Evolutionary conservation across 2,888 invertebrate genomes (phyloP), one percentile per base, ranked within the genome.

Genomic region (Zeuzera pyrina): DNA sequence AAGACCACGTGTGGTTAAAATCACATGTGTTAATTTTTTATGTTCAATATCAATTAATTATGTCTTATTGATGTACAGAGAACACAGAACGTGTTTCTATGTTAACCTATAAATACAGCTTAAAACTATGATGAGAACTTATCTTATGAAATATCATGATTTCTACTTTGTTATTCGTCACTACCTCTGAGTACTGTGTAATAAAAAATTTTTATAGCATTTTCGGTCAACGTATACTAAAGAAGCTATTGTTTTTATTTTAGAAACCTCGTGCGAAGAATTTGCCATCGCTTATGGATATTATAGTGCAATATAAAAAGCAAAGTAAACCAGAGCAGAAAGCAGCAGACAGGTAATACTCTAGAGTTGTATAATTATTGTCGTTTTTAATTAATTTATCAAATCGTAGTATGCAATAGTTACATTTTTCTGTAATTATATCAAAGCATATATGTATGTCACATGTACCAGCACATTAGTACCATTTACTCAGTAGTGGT

Each of bases 181-280:
- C 45, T 45, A 43, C 43, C 43, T 42, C 45, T 42, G 46, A 46
- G 34, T 37, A 12, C 13, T 21, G n/a, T 15, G n/a, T 8, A 28
- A 25, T 22, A n/a, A 4, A 22, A 22, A n/a, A 12, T 26, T 7
- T 8, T 12, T 12, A 11, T 26, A 12, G 5, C 12, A 12, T 26
- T 26, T 12, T 10, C 8, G 8, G 8, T 4, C 19, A 19, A 19
- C 8, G 8, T 19, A 6, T 6, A 19, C 19, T 6, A 19, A 6
- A 5, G 5, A 19, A 8, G 5, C 11, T 29, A n/a, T 34, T 28
- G 12, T 29, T 31, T 37, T 19, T 19, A 21, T 14, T 28, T n/a
- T n/a, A n/a, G n/a, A 85, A 84, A 44, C 64, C 72, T 6, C 67
- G 89, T 30, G 79, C 83, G 1, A 90, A 91, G 63, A 90, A 88